Conservation (phyloP, 2,888 invertebrate species). For the Bruchidius siliquastri region DNA sequence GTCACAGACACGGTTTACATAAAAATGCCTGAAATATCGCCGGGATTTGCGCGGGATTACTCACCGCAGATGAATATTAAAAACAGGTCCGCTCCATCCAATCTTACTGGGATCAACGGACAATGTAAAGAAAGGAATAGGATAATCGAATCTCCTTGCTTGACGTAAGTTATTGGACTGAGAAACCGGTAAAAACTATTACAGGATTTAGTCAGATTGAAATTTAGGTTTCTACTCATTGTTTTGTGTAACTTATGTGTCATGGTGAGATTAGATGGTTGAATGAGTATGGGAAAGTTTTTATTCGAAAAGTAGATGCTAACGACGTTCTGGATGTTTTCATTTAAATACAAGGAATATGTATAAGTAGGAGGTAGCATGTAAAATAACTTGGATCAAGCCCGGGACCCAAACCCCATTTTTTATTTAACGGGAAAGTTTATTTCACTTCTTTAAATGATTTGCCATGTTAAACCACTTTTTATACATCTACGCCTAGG, state of each 20-base stretch:
- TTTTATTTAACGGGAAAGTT: too few species aligned
- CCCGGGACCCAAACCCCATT: too few species aligned
- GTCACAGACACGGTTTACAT: conserved; percentile 46
- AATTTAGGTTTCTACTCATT: background rate
- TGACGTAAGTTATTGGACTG: background rate
- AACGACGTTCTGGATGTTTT: background rate
- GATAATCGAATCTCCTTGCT: background rate
- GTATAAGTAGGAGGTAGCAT: too few species aligned
- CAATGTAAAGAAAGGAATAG: background rate
- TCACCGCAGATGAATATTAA: background rate
- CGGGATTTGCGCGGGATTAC: conserved; percentile 31
- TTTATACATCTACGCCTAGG: too few species aligned
- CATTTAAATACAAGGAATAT: background rate
- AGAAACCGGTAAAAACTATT: background rate
- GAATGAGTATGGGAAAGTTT: background rate
- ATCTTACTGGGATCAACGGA: background rate
- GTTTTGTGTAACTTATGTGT: background rate
- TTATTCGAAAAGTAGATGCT: background rate
- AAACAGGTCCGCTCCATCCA: background rate
- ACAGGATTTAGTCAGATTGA: background rate
- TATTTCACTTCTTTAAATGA: too few species aligned
- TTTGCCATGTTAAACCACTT: too few species aligned
- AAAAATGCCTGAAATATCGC: conserved; percentile 45
- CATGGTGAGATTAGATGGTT: background rate
- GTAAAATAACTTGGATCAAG: too few species aligned